A percentile compares a stretch with the other conserved stretches of the same genome.
Evolutionary conservation across 2,113 vertebrate genomes (phyloP).

Genomic region (Hemiprocne comata): DNA sequence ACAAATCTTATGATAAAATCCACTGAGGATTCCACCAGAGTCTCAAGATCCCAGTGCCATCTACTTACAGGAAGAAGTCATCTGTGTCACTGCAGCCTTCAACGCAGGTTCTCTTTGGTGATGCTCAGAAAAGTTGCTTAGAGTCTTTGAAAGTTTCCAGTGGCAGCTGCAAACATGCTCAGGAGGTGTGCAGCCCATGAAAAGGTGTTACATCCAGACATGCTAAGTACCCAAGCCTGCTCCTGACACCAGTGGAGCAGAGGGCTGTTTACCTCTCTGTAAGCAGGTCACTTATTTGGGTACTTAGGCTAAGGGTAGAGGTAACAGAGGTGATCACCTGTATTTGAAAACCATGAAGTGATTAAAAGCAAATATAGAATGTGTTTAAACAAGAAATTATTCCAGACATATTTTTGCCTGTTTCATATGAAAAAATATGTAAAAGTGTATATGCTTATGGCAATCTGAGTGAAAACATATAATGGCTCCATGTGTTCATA

Average conservation of each 20-base stretch:
- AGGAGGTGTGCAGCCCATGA: neutral
- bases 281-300: neutral
- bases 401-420: neutral
- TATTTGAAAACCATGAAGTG: neutral
- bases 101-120: neutral
- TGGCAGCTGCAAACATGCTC: neutral
- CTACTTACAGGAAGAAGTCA: neutral
- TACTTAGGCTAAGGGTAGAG: neutral
- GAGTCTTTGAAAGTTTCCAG: neutral
- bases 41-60: neutral
- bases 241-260: neutral
- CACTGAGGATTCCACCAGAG: neutral
- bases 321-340: neutral
- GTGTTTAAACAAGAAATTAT: neutral
- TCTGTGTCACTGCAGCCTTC: fast-evolving
- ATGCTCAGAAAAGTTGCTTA: neutral
- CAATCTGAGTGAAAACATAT: neutral
- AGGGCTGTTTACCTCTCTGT: neutral
- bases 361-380: neutral
- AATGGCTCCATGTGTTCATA: neutral
- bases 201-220: neutral
- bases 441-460: neutral
- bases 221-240: neutral
- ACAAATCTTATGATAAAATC: too few species aligned
- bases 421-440: neutral